Evolutionary conservation across 1,140 invertebrate species (phyloP), one percentile per base, ranked within the genome.

Genomic region (Neoseiulus cucumeris): DNA sequence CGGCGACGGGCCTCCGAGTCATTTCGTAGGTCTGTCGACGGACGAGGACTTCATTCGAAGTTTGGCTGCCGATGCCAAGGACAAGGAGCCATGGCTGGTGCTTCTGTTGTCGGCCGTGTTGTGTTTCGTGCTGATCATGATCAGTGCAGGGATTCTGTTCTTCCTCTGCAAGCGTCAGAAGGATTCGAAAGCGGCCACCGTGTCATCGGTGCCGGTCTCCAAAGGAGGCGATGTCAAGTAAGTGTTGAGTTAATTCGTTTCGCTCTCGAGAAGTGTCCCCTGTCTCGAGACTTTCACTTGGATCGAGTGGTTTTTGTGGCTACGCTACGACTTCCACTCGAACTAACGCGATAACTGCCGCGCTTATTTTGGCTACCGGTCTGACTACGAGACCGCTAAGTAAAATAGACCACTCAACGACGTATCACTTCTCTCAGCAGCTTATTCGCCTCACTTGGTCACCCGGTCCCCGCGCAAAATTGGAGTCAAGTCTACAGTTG

Each of bases 401-500:
- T 39, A 39, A 39, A 39, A 39, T 39, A 39, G 33, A 39, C 33
- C 33, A 39, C 33, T 39, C 33, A 39, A 39, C 33, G 33, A 39
- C 33, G 33, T 39, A 39, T 39, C 33, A 9, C 33, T 39, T 39
- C 33, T 39, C 33, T 39, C 51, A 59, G 51, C 33, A 25, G 33
- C 33, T 20, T 59, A 25, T 59, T 59, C 22, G 51, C 51, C 51
- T 59, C 51, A 20, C 51, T 59, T 9, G 33, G 33, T 33, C 14
- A 59, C 51, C 51, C 51, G 22, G 51, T 59, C 14, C 25, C 25
- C 14, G 51, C 51, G 14, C 51, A 59, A 25, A 59, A 59, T 25
- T 59, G 51, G 51, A 59, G 51, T 59, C 51, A 59, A 33, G 51
- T 59, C 14, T 59, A 59, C 22, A 59, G 51, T 20, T 59, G 51